Evolutionary conservation across 1,140 invertebrate genomes (phyloP).

Genomic region (Tetranychus urticae): DNA sequence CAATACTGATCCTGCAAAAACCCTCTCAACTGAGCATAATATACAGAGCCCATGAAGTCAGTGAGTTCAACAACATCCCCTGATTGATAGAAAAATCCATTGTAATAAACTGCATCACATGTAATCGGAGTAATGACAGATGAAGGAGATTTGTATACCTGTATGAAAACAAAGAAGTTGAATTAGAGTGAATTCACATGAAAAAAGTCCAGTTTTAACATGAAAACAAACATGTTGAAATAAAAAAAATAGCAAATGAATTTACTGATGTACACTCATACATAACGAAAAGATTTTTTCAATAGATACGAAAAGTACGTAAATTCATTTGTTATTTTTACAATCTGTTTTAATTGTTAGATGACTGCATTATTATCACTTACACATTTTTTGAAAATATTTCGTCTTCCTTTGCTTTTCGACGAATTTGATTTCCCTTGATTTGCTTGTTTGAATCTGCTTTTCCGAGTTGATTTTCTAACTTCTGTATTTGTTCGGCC

Average conservation of each 20-base stretch:
- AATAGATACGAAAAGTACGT: no score
- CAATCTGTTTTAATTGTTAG: not conserved
- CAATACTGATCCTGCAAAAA: conserved; percentile 74
- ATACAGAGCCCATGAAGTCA: conserved; percentile 46
- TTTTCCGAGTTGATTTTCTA: not conserved
- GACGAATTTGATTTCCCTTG: not conserved
- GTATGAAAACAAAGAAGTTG: conserved; percentile 14
- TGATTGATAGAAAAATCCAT: conserved; percentile 60
- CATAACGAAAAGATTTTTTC: no score
- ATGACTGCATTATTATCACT: conserved; percentile 6
- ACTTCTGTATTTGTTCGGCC: not conserved
- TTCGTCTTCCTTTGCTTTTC: conserved; percentile 44
- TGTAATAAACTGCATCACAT: conserved; percentile 53
- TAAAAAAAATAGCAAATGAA: no score
- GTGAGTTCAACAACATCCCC: conserved; percentile 71
- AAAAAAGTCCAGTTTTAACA: no score
- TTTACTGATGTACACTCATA: no score
- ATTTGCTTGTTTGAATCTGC: not conserved
- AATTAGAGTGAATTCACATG: not conserved
- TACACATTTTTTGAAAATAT: conserved; percentile 51
- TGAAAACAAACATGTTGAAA: no score
- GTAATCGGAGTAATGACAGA: conserved; percentile 53
- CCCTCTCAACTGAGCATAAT: conserved; percentile 69
- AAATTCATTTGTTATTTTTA: no score
- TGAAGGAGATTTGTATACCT: conserved; percentile 48